Conservation (phyloP, 2,797 vertebrate species). For the Alca torda region DNA sequence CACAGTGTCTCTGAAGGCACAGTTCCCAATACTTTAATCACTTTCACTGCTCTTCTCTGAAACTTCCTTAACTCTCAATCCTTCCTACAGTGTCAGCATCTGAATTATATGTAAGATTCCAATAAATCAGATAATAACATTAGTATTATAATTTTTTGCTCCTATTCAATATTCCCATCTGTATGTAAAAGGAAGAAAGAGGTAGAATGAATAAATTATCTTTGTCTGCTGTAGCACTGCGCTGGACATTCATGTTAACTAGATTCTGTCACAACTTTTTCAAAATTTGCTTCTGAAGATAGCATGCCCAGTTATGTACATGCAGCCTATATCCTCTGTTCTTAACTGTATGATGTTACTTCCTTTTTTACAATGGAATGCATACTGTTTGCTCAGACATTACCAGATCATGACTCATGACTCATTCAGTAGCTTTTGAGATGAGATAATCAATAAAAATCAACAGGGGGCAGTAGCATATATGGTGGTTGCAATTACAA, state of each 20-base stretch:
- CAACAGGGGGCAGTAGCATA: rapidly evolving
- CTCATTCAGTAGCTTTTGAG: background rate
- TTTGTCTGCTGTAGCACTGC: background rate
- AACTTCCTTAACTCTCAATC: background rate
- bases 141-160: background rate
- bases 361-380: background rate
- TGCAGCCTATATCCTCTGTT: background rate
- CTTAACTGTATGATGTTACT: background rate
- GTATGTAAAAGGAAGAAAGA: background rate
- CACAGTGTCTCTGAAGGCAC: background rate
- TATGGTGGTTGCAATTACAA: background rate
- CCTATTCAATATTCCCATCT: background rate
- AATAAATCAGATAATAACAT: background rate
- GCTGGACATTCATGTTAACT: background rate
- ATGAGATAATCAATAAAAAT: background rate
- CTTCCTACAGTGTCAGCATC: background rate
- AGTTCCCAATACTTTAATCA: background rate
- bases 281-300: background rate
- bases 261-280: background rate
- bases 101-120: background rate
- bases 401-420: background rate
- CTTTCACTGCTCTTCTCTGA: background rate
- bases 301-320: background rate
- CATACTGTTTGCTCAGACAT: background rate
- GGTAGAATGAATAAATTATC: background rate